Evolutionary conservation across 2,113 vertebrate genomes (phyloP).

Genomic region (Panthera uncia): DNA sequence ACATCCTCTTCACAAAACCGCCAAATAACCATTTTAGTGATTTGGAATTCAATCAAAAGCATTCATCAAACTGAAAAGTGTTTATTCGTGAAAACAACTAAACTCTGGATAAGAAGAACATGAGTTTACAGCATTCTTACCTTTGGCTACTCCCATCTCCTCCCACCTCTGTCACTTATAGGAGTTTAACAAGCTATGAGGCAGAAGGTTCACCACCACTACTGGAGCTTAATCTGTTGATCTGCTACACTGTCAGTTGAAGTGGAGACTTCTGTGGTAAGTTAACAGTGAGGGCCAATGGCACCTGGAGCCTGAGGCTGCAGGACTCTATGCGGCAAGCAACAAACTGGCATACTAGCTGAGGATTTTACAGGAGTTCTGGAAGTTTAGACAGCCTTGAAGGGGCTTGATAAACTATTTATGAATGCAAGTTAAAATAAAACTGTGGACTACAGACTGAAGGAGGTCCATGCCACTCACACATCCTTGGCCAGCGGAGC

Average conservation of each 20-base stretch:
- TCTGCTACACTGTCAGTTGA: not conserved
- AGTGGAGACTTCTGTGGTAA: not conserved
- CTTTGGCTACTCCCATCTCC: not conserved
- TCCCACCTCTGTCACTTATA: not conserved
- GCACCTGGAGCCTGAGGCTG: not conserved
- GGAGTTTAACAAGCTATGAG: not conserved
- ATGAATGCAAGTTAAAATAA: not conserved
- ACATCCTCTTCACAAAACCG: not conserved
- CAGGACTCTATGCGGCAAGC: not conserved
- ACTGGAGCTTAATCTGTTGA: not conserved
- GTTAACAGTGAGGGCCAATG: not conserved
- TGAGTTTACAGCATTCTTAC: not conserved
- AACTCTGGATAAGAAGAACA: not conserved
- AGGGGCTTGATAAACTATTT: not conserved
- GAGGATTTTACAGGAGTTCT: not conserved
- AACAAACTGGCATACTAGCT: not conserved
- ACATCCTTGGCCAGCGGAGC: not conserved
- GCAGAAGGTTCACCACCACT: not conserved
- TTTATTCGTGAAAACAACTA: not conserved
- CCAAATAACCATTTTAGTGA: not conserved
- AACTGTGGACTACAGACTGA: not conserved
- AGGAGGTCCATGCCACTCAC: not conserved
- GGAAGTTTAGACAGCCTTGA: not conserved
- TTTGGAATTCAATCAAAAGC: not conserved
- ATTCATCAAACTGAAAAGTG: not conserved